A percentile compares a stretch with the other conserved stretches of the same genome.
These are phyloP conservation scores for Cryptophagus acutangulus DNA, from an alignment of 2,888 invertebrate genomes.

Conservation along the genomic window DNA sequence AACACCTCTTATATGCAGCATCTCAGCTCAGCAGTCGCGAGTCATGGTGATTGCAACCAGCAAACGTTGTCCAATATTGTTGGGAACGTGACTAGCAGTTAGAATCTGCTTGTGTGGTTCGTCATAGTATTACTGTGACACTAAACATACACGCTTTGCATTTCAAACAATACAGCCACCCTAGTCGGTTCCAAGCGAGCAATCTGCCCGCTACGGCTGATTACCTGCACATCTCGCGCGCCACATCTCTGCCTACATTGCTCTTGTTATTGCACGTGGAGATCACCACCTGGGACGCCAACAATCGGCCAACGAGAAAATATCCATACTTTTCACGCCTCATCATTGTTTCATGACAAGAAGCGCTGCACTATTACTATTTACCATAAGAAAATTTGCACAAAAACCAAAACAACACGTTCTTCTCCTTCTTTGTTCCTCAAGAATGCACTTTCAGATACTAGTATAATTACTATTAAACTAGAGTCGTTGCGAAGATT, in stretches of 20 bases:
- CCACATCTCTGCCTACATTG: neutral
- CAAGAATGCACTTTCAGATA: no score
- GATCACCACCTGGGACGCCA: slow-evolving; percentile 1
- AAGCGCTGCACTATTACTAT: no score
- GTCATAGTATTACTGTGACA: slow-evolving; percentile 36
- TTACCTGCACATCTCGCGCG: slow-evolving; percentile 14
- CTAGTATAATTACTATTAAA: no score
- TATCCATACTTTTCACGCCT: slow-evolving; percentile 7
- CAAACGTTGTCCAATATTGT: slow-evolving; percentile 31
- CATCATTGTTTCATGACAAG: slow-evolving; percentile 3
- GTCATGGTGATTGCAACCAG: slow-evolving; percentile 6
- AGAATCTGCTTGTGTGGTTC: slow-evolving; percentile 38
- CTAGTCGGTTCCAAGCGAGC: slow-evolving; percentile 37
- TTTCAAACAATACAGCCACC: slow-evolving; percentile 41
- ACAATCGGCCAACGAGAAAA: slow-evolving; percentile 1
- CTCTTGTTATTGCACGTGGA: slow-evolving; percentile 1
- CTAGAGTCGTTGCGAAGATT: no score
- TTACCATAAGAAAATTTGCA: no score
- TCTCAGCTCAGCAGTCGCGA: no score
- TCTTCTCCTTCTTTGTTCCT: no score
- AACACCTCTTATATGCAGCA: slow-evolving; percentile 1
- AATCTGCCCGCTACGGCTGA: slow-evolving; percentile 34
- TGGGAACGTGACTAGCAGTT: slow-evolving; percentile 41
- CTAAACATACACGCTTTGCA: slow-evolving; percentile 40
- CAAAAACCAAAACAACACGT: no score